Evolutionary conservation across 2,888 invertebrate species (phyloP).

Genomic region (Sepioteuthis lessoniana): DNA sequence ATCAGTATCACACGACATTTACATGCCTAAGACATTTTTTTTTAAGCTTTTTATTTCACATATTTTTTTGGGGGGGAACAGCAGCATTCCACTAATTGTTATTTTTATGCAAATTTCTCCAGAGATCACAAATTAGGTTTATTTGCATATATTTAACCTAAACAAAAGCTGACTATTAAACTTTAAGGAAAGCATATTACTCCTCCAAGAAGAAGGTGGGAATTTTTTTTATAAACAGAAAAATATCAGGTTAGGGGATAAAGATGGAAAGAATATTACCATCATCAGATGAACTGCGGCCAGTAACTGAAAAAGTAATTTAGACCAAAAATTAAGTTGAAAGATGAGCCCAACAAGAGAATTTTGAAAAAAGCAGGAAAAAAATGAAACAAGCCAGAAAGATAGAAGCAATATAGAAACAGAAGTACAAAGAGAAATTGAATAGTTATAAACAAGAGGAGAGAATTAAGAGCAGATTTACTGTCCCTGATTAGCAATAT

Average conservation of each 20-base stretch:
- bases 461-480: background rate
- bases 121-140: background rate
- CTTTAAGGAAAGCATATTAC: background rate
- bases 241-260: background rate
- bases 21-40: background rate
- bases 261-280: constrained; percentile 20
- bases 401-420: background rate
- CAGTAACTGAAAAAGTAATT: constrained; percentile 13
- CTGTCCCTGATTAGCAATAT: too few species aligned
- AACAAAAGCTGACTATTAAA: background rate
- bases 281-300: constrained; percentile 33
- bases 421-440: background rate
- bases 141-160: background rate
- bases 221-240: background rate
- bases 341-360: background rate
- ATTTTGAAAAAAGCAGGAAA: background rate
- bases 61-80: background rate
- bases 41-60: too few species aligned
- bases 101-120: background rate
- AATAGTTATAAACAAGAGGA: background rate
- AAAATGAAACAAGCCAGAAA: background rate
- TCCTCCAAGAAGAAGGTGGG: background rate
- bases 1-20: background rate
- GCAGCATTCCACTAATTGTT: background rate
- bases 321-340: background rate